Conservation (phyloP, 2,113 vertebrate species). For the Microcebus murinus region DNA sequence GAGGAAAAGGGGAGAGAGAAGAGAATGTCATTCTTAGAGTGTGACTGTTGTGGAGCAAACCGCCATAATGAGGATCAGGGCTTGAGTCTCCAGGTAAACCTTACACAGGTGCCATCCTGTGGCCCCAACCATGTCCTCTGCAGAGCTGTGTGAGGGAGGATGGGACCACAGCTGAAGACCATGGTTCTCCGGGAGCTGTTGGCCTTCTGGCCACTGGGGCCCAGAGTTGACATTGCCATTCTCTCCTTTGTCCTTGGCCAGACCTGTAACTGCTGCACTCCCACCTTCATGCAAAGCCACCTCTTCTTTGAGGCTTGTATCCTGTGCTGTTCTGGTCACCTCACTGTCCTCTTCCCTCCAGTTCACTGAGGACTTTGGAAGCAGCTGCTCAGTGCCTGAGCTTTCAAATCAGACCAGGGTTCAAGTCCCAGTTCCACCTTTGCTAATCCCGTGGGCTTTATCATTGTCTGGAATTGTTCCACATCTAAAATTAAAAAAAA, state of each 20-base stretch:
- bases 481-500: constrained; percentile 9
- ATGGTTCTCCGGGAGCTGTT: background rate
- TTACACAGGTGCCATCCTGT: background rate
- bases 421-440: background rate
- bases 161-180: background rate
- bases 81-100: background rate
- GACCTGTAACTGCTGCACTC: background rate
- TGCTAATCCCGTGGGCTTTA: background rate
- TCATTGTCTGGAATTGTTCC: background rate
- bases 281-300: background rate
- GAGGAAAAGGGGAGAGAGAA: background rate
- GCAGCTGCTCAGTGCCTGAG: background rate
- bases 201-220: background rate
- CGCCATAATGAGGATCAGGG: background rate
- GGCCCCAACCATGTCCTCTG: background rate
- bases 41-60: background rate
- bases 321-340: background rate
- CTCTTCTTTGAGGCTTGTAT: background rate
- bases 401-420: background rate
- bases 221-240: background rate
- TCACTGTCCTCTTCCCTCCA: background rate
- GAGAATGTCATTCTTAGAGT: background rate
- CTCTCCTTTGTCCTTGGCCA: background rate
- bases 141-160: background rate
- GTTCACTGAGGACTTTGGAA: background rate